These are phyloP conservation scores for Pollicipes pollicipes DNA, from an alignment of 1,140 invertebrate species.

Conservation along the genomic window DNA sequence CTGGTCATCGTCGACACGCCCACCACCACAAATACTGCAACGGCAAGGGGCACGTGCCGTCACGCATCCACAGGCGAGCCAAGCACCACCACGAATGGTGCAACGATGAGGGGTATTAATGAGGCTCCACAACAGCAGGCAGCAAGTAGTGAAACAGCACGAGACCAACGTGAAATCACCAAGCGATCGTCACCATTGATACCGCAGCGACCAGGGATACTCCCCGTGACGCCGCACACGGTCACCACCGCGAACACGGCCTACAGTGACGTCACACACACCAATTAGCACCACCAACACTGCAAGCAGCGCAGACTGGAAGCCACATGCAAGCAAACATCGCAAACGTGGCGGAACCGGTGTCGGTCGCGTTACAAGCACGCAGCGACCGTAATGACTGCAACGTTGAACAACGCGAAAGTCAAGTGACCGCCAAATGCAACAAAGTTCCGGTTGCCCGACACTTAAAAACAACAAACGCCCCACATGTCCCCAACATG, in stretches of 20 bases:
- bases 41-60: constrained; percentile 11
- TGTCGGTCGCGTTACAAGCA: too few relatives aligned
- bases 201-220: too few relatives aligned
- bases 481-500: neutral
- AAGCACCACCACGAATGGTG: constrained; percentile 85
- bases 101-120: constrained; percentile 23
- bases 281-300: constrained; percentile 27
- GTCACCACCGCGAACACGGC: too few relatives aligned
- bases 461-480: neutral
- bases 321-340: constrained; percentile 6
- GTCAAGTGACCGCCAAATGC: too few relatives aligned
- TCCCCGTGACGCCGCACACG: too few relatives aligned
- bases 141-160: too few relatives aligned
- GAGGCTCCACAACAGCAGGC: constrained; percentile 6
- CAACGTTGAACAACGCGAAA: too few relatives aligned
- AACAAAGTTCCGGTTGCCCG: too few relatives aligned
- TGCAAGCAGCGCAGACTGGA: constrained; percentile 5
- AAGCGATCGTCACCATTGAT: too few relatives aligned
- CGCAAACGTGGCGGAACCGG: neutral
- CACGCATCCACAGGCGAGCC: too few relatives aligned
- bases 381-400: too few relatives aligned
- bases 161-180: too few relatives aligned
- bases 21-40: constrained; percentile 79
- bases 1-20: constrained; percentile 81
- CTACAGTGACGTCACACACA: constrained; percentile 32